Conservation (phyloP, 2,888 invertebrate genomes). For the Dryobotodes eremita region DNA sequence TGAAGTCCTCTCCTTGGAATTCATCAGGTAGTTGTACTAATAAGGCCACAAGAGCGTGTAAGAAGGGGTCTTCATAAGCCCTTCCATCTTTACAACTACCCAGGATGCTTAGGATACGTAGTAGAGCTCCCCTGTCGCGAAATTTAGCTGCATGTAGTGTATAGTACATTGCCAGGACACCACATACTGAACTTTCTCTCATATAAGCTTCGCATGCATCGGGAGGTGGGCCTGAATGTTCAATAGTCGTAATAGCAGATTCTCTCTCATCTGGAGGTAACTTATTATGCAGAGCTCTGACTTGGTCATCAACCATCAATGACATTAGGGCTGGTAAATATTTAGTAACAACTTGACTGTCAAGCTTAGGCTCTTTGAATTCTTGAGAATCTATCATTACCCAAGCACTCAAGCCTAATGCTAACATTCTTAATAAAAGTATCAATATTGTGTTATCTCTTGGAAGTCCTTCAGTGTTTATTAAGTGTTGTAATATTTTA, state of each 20-base stretch:
- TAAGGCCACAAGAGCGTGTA: slow-evolving; percentile 97
- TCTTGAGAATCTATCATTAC: slow-evolving; percentile 99
- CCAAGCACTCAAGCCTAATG: slow-evolving; percentile 98
- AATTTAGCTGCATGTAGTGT: slow-evolving; percentile 96
- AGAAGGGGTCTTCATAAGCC: slow-evolving; percentile 98
- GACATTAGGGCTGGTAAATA: slow-evolving; percentile 98
- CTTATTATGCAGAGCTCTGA: slow-evolving; percentile 95
- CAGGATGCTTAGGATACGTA: slow-evolving; percentile 96
- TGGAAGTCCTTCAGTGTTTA: slow-evolving; percentile 97
- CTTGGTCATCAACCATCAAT: slow-evolving; percentile 97
- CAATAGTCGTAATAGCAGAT: slow-evolving; percentile 97
- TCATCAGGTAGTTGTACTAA: slow-evolving; percentile 97
- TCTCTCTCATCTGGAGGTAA: slow-evolving; percentile 98
- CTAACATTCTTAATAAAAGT: slow-evolving; percentile 97
- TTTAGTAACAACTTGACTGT: slow-evolving; percentile 98
- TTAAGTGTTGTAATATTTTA: slow-evolving; percentile 96
- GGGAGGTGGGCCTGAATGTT: slow-evolving; percentile 97
- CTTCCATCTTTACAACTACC: slow-evolving; percentile 97
- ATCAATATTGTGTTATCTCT: slow-evolving; percentile 97
- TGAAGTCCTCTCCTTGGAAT: slow-evolving; percentile 98
- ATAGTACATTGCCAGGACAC: slow-evolving; percentile 98
- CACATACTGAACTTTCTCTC: slow-evolving; percentile 97
- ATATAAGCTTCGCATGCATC: slow-evolving; percentile 98
- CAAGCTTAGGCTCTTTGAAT: slow-evolving; percentile 98
- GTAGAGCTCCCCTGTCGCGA: slow-evolving; percentile 94